Evolutionary conservation across 1,140 invertebrate genomes (phyloP), one percentile per base, ranked within the genome.

Genomic region (Drosophila bifasciata): DNA sequence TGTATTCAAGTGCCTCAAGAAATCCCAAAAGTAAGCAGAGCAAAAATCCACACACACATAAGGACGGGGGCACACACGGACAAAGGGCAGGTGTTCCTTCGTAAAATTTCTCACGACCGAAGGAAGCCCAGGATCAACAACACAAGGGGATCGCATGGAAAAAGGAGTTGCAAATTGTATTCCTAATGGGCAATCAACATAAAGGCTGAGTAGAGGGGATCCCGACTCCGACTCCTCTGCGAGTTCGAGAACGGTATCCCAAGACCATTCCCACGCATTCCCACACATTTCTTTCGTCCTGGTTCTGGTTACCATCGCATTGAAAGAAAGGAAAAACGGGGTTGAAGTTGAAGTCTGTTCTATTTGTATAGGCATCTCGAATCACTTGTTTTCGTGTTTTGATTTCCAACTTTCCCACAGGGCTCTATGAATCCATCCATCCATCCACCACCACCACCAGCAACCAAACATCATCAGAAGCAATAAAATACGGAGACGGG

Each of bases 61-160:
- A 25, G 7, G 25, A 28, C 25, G 25, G 25, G 63, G 36, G 64
- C 53, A 67, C 17, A 62, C 43, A 61, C 46, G 45, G 72, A 90
- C 68, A 89, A 72, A 71, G 71, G 89, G 89, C 89, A 91, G 89
- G 89, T 91, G 89, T 91, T 88, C 79, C 71, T 79, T 73, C 48
- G 55, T 64, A 91, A 91, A 84, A 90, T 91, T 91, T 91, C 89
- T 91, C 89, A 91, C 86, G 89, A 89, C 75, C 70, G 61, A 71
- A 68, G 73, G 76, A 63, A 85, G 73, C 75, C 45, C 70, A 85
- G 77, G 81, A 85, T 74, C 61, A 74, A 53, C 60, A 52, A 60
- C 66, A 53, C 60, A 52, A 60, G 39, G 51, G 62, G 53, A 75
- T 59, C 52, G 68, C 70, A 41, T 53, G 48, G 57, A 56, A 75